Conservation (phyloP, 2,113 vertebrate genomes). For the Cebidichthys violaceus region DNA sequence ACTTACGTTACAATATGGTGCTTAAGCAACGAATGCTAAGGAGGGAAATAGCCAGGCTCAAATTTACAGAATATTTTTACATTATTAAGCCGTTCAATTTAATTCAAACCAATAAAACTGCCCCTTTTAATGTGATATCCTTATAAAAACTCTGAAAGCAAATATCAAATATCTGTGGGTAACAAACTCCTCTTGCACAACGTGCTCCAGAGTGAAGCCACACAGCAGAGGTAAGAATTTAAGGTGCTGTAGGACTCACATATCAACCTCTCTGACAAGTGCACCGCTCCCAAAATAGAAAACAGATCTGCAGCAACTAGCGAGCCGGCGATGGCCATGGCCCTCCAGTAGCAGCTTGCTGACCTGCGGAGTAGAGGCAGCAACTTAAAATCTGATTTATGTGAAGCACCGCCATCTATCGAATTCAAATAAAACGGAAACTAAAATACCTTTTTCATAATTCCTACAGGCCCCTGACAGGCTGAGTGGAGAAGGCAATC, state of each 20-base stretch:
- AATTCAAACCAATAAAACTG: neutral
- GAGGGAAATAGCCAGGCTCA: neutral
- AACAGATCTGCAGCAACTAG: constrained; percentile 36
- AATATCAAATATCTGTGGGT: neutral
- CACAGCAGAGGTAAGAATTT: constrained; percentile 18
- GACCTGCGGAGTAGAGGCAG: constrained; percentile 30
- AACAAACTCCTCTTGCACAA: neutral
- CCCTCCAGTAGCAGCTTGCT: constrained; percentile 5
- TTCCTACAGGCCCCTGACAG: neutral
- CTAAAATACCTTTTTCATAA: neutral
- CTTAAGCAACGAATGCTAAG: neutral
- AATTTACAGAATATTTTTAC: neutral
- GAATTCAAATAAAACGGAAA: constrained; percentile 27
- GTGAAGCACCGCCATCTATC: constrained; percentile 9
- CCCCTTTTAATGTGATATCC: neutral
- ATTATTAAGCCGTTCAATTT: neutral
- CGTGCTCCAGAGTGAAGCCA: neutral
- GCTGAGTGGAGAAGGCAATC: constrained; percentile 31
- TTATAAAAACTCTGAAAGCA: neutral
- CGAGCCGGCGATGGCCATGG: neutral
- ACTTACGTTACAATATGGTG: neutral
- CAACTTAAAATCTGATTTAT: constrained; percentile 27
- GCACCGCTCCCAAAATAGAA: constrained; percentile 58
- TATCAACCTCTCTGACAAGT: constrained; percentile 59
- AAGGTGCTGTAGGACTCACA: constrained; percentile 48